Base-by-base conservation (phyloP, 2,113 vertebrate genomes). In the Muntiacus reevesi region DNA sequence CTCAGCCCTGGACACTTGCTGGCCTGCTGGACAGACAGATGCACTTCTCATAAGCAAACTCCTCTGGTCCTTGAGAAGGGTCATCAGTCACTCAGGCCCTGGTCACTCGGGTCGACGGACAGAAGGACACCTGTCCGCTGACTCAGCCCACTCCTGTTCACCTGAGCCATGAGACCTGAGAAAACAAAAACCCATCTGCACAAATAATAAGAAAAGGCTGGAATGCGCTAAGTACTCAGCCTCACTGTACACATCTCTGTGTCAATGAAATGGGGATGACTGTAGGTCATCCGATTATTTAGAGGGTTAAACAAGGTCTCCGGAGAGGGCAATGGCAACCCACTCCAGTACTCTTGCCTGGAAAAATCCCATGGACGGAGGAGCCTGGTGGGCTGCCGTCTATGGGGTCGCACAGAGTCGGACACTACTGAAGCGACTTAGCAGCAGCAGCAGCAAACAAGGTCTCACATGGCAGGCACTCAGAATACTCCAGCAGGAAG, bases 51-150 rank as follows among this genome's bases (percentile, higher is more conserved):
- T 8, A 28, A 74, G 64, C 50, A 33, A 15, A 21, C 17, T n/a
- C 30, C 47, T 60, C 62, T 23, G 5, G 21, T 28, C 16, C 54
- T 55, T 1, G 9, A 1, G 36, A 55, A 55, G 23, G n/a, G 11
- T 3, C 12, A 25, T 54, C 5, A 4, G 16, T 8, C 81, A 57
- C 4, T 23, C 0, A 14, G 62, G 33, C 62, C 36, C 81, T 1
- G 0, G 60, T 52, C 83, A 14, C 27, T 62, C 6, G 4, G 7
- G 28, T 11, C 2, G 0, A 5, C 19, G 16, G 10, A n/a, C 0
- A 23, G 40, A 40, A 40, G 28, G 50, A 50, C 13, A 7, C 67
- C 81, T 28, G 11, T 45, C 43, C 28, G 19, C 54, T 27, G 4
- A 8, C 33, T 50, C 36, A 27, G 57, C 86, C 43, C 3, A 9